Evolutionary conservation across 2,797 vertebrate genomes (phyloP).

Genomic region (Lagodon rhomboides): DNA sequence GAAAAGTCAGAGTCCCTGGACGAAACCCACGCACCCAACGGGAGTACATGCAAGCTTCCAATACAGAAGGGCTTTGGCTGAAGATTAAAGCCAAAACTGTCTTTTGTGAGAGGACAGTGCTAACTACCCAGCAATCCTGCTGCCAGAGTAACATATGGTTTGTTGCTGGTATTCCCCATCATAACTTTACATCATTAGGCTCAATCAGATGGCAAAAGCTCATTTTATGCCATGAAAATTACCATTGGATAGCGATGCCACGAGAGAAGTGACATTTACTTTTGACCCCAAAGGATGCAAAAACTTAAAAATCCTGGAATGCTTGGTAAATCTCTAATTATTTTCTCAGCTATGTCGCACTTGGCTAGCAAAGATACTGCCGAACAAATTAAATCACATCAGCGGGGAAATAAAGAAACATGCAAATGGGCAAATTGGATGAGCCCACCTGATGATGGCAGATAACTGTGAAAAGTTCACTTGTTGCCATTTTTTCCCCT

Average conservation of each 20-base stretch:
- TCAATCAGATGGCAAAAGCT: conserved; percentile 11
- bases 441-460: conserved; percentile 47
- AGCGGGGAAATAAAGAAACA: conserved; percentile 53
- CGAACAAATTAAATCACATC: conserved; percentile 54
- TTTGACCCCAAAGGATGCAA: conserved; percentile 8
- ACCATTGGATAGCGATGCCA: background rate
- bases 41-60: conserved; percentile 37
- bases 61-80: conserved; percentile 40
- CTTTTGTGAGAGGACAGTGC: conserved; percentile 14
- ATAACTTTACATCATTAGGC: background rate
- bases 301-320: conserved; percentile 21
- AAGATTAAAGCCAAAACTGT: conserved; percentile 42
- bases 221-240: background rate
- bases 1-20: conserved; percentile 38
- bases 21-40: conserved; percentile 29
- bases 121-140: background rate
- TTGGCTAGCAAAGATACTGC: conserved; percentile 28
- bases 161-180: conserved; percentile 1
- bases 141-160: conserved; percentile 19
- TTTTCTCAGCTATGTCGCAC: conserved; percentile 26
- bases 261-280: conserved; percentile 2
- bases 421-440: conserved; percentile 52
- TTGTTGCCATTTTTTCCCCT: background rate
- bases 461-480: conserved; percentile 42
- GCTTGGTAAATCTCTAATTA: conserved; percentile 12